Evolutionary conservation across 2,113 vertebrate genomes (phyloP).

Genomic region (Choloepus hoffmanni): DNA sequence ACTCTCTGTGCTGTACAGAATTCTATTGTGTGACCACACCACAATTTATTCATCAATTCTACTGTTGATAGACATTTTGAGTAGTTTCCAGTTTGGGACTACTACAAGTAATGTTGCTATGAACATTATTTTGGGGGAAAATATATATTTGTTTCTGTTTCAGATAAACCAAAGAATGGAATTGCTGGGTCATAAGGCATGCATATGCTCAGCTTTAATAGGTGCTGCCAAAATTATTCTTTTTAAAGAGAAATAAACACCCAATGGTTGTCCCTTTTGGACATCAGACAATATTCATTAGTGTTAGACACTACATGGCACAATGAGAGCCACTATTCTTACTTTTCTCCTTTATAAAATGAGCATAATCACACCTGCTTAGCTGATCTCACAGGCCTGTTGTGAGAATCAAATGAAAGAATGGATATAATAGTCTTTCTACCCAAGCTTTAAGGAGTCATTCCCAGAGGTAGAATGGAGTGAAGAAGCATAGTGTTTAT

Average conservation of each 20-base stretch:
- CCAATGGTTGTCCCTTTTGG: background rate
- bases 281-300: background rate
- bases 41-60: slow-evolving; percentile 25
- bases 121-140: background rate
- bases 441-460: background rate
- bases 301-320: background rate
- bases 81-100: slow-evolving; percentile 8
- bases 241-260: slow-evolving; percentile 4
- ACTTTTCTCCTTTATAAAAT: background rate
- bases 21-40: background rate
- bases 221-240: background rate
- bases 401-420: background rate
- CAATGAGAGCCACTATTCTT: background rate
- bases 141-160: background rate
- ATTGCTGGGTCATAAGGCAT: background rate
- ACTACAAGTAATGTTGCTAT: background rate
- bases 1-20: background rate
- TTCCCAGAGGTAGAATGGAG: background rate
- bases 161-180: background rate
- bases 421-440: background rate
- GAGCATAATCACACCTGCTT: background rate
- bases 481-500: background rate
- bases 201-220: background rate
- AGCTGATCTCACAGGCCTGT: background rate
- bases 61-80: background rate